Evolutionary conservation across 2,113 vertebrate species (phyloP).

Genomic region (Benitochromis conjunctus): DNA sequence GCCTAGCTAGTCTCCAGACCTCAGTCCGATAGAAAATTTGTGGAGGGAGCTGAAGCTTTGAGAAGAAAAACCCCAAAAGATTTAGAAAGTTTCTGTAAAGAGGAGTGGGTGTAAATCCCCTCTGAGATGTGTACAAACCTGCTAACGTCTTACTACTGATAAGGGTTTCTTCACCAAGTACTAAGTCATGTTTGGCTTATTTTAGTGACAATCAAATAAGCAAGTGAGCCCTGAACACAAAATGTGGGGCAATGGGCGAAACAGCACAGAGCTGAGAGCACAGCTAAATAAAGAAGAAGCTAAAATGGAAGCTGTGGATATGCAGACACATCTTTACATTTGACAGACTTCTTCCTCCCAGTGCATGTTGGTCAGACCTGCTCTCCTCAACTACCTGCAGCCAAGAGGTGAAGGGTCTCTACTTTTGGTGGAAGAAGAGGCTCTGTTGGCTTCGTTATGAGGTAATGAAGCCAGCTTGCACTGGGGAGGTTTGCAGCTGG

Average conservation of each 20-base stretch:
- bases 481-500: not conserved
- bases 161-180: rapidly evolving
- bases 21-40: not conserved
- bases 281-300: not conserved
- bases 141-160: not conserved
- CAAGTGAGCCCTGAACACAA: not conserved
- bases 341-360: not conserved
- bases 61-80: not conserved
- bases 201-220: not conserved
- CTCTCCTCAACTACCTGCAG: not conserved
- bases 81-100: not conserved
- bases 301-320: not conserved
- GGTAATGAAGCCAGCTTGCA: too few species aligned
- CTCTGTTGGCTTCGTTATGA: too few species aligned
- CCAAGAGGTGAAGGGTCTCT: too few species aligned
- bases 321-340: not conserved
- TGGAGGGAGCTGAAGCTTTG: not conserved
- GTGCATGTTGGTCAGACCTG: not conserved
- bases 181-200: not conserved
- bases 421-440: too few species aligned
- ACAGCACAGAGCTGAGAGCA: not conserved
- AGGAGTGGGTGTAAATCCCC: not conserved
- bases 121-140: not conserved
- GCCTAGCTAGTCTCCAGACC: not conserved
- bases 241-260: not conserved